These are phyloP conservation scores for Arizona elegans DNA, from an alignment of 2,113 vertebrate genomes.

Conservation along the genomic window DNA sequence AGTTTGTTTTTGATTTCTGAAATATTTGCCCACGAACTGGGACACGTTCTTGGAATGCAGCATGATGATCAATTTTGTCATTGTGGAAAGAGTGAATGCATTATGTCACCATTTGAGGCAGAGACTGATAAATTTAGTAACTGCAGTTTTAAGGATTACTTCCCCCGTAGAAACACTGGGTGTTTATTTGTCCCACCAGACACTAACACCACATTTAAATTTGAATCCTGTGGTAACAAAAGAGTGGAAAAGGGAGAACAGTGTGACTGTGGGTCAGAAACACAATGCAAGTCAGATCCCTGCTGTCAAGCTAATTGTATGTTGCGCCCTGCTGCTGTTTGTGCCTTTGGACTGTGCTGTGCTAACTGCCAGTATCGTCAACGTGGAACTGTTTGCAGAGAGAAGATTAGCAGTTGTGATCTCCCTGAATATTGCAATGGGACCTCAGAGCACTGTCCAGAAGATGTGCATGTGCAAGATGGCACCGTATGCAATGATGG, in stretches of 20 bases:
- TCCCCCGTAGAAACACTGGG: conserved; percentile 50
- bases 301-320: conserved; percentile 28
- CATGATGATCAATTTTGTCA: background rate
- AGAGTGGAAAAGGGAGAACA: conserved; percentile 28
- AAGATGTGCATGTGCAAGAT: conserved; percentile 69
- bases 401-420: conserved; percentile 61
- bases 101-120: fast-evolving
- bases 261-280: conserved; percentile 31
- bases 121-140: conserved; percentile 9
- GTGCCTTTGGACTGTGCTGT: conserved; percentile 35
- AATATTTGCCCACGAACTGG: conserved; percentile 16
- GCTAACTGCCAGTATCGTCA: conserved; percentile 53
- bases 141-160: conserved; percentile 41
- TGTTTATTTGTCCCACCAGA: conserved; percentile 1
- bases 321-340: conserved; percentile 9
- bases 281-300: background rate
- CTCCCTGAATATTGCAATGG: conserved; percentile 71
- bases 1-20: background rate
- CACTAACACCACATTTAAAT: background rate
- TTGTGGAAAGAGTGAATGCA: background rate
- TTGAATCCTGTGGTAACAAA: conserved; percentile 25
- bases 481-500: conserved; percentile 58
- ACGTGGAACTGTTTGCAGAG: conserved; percentile 62
- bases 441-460: conserved; percentile 63
- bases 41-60: conserved; percentile 7